Evolutionary conservation across 1,140 invertebrate genomes (phyloP), one percentile per base, ranked within the genome.

Genomic region (Leucophenga varia): DNA sequence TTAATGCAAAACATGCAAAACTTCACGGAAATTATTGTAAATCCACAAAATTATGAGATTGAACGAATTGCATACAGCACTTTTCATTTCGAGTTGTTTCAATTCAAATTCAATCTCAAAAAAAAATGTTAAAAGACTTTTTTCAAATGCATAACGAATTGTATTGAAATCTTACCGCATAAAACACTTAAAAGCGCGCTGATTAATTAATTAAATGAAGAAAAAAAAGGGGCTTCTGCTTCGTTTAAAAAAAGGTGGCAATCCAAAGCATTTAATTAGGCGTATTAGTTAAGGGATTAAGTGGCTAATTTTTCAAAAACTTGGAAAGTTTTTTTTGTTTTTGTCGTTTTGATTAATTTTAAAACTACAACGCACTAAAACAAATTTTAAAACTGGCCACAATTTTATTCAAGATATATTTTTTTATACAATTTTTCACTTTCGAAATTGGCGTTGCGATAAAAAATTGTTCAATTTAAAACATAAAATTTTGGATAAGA

Each of bases 21-120:
- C 52, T 44, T 55, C 54, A 43, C 48, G 49, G 59, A 54, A 52
- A 55, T 43, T 19, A 57, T 50, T 28, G 57, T 57, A 65, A 65
- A 61, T 61, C 64, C 59, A 59, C 39, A 61, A 61, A 64, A 55
- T 69, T 69, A 64, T 64, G 60, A 56, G 47, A 28, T 36, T 50
- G 56, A 67, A 61, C 63, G 52, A 67, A 67, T 57, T 46, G 54
- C 35, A 25, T n/a, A n/a, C 49, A 37, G 42, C 39, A 3, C 19
- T 9, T 12, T 12, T 41, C 18, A 22, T 36, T 14, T 34, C 28
- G 9, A 19, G 4, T 19, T 38, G 4, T 19, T 6, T 36, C 10
- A 47, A 39, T 54, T 44, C 44, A 54, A 54, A 51, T 59, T 56
- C 53, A 47, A 47, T 46, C 47, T 21, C 25, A 43, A n/a, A 57